phyloP scores from a whole-genome alignment of 2,797 vertebrate species.

The Esox masquinongy region DNA sequence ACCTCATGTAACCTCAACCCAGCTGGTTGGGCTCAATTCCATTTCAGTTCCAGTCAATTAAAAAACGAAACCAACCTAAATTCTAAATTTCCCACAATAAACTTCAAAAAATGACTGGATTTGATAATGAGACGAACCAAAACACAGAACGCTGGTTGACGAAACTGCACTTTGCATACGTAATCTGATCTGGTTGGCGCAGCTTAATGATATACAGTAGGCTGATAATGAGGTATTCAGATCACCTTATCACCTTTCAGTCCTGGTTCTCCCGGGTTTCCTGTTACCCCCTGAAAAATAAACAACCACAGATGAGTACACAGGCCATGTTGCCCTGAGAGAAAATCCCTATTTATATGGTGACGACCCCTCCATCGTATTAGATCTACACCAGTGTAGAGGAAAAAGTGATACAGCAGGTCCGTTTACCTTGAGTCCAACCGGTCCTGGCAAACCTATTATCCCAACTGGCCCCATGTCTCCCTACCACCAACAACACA shows the following conservation, averaged over 20 bases:
- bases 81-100: no score
- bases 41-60: no score
- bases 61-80: no score
- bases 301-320: slow-evolving; percentile 35
- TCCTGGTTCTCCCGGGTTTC: slow-evolving; percentile 93
- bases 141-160: background rate
- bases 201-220: background rate
- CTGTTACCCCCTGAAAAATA: slow-evolving; percentile 85
- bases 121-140: no score
- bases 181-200: background rate
- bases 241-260: slow-evolving; percentile 98
- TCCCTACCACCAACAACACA: slow-evolving; percentile 77
- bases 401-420: background rate
- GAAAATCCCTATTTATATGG: background rate
- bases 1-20: background rate
- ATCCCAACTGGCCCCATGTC: slow-evolving; percentile 86
- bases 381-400: background rate
- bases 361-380: background rate
- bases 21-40: background rate
- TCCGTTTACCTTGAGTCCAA: slow-evolving; percentile 87
- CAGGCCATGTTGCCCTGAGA: background rate
- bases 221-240: slow-evolving; percentile 86
- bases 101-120: no score
- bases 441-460: slow-evolving; percentile 84
- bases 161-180: background rate